These are phyloP conservation scores for Hephaestus fuliginosus DNA, from an alignment of 2,797 vertebrate species.

Conservation along the genomic window DNA sequence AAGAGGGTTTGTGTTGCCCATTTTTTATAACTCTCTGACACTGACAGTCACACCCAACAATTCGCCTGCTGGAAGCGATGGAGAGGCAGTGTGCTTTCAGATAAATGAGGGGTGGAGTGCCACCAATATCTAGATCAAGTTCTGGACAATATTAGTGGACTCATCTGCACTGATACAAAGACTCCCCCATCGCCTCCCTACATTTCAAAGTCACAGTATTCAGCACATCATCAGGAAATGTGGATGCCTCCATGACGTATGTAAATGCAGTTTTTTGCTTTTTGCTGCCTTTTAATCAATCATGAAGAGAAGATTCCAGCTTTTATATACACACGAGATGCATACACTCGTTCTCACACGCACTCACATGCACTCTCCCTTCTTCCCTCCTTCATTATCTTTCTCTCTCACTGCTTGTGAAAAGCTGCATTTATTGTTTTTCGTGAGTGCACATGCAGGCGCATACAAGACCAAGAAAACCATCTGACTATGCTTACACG, in stretches of 20 bases:
- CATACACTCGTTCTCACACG: background rate
- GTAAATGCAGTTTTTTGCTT: background rate
- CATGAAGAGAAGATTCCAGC: background rate
- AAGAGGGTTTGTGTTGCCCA: no score
- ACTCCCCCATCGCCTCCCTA: background rate
- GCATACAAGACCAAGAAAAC: slow-evolving; percentile 38
- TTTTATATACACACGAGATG: background rate
- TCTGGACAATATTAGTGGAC: background rate
- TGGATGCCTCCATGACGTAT: no score
- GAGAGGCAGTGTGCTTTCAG: background rate
- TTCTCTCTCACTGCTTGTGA: slow-evolving; percentile 10
- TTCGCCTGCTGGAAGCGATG: background rate
- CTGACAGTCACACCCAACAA: background rate
- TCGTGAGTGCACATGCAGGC: slow-evolving; percentile 31
- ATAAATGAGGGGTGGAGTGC: background rate
- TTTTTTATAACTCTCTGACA: background rate
- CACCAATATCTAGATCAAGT: background rate
- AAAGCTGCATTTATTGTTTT: slow-evolving; percentile 44
- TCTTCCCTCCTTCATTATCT: background rate
- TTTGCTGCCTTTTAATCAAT: background rate
- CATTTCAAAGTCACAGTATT: background rate
- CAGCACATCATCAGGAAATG: background rate
- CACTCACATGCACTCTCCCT: background rate
- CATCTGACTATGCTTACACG: slow-evolving; percentile 66
- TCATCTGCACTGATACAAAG: background rate